Evolutionary conservation across 2,113 vertebrate species (phyloP).

Genomic region (Neogale vison): DNA sequence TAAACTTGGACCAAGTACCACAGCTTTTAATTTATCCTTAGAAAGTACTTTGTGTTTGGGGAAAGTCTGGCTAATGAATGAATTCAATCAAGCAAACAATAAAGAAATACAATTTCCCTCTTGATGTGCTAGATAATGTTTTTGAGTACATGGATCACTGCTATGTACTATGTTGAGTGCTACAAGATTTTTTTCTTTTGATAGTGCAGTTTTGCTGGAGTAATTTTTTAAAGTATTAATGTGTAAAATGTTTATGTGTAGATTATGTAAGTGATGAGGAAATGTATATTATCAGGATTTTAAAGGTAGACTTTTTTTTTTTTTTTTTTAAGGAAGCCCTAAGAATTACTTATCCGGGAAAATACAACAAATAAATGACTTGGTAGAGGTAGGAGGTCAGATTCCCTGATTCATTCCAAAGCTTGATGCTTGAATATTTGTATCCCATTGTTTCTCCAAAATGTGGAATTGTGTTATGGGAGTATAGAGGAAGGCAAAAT

Average conservation of each 20-base stretch:
- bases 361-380: background rate
- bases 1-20: slow-evolving; percentile 24
- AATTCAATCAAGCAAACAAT: slow-evolving; percentile 64
- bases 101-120: slow-evolving; percentile 60
- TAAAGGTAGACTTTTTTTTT: background rate
- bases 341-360: background rate
- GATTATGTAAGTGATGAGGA: background rate
- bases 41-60: slow-evolving; percentile 51
- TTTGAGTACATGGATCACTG: slow-evolving; percentile 44
- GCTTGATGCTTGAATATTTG: background rate
- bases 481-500: background rate
- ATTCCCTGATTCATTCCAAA: background rate
- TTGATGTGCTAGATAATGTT: slow-evolving; percentile 44
- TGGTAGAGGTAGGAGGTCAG: background rate
- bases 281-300: background rate
- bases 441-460: background rate
- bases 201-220: background rate
- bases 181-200: background rate
- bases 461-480: background rate
- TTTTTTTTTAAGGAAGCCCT: background rate
- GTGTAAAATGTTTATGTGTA: background rate
- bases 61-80: slow-evolving; percentile 57
- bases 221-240: background rate
- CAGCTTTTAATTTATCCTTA: slow-evolving; percentile 58
- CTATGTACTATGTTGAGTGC: background rate